phyloP scores from a whole-genome alignment of 2,888 invertebrate genomes.

The Sphecodes monilicornis region DNA sequence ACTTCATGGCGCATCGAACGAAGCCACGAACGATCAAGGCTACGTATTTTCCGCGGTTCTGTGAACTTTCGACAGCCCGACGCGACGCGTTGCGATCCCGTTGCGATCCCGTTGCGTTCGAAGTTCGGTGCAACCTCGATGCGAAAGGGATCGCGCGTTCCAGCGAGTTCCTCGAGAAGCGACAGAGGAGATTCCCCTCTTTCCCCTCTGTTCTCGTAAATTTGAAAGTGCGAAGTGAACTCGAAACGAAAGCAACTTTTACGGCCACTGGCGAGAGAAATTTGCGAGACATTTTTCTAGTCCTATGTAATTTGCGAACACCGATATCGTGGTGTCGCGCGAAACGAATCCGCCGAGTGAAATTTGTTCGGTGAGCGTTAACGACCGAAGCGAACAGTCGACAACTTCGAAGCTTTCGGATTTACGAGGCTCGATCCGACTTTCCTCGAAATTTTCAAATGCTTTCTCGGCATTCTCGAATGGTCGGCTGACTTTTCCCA shows the following conservation, averaged over 20 bases:
- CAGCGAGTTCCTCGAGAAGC: neutral
- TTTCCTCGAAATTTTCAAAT: constrained; percentile 16
- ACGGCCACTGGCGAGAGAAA: neutral
- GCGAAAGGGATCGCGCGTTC: neutral
- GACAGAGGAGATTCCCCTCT: neutral
- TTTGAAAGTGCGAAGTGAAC: neutral
- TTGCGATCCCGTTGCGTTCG: neutral
- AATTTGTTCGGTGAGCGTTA: neutral
- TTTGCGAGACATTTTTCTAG: neutral
- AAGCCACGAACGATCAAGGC: neutral
- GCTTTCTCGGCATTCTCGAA: neutral
- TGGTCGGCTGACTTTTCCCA: neutral
- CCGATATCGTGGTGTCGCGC: neutral
- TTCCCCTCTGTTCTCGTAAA: neutral
- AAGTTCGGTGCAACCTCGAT: neutral
- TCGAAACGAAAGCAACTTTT: neutral
- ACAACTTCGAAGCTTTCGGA: constrained; percentile 10
- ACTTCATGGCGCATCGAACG: too few relatives aligned
- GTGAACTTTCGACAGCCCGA: neutral
- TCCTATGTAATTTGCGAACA: neutral
- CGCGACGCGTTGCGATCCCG: neutral
- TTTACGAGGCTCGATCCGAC: neutral
- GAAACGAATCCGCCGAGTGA: neutral
- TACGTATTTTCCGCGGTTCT: neutral
- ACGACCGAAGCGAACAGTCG: neutral